Conservation (phyloP, 2,888 invertebrate genomes). For the Lepetodrilus schrolli region DNA sequence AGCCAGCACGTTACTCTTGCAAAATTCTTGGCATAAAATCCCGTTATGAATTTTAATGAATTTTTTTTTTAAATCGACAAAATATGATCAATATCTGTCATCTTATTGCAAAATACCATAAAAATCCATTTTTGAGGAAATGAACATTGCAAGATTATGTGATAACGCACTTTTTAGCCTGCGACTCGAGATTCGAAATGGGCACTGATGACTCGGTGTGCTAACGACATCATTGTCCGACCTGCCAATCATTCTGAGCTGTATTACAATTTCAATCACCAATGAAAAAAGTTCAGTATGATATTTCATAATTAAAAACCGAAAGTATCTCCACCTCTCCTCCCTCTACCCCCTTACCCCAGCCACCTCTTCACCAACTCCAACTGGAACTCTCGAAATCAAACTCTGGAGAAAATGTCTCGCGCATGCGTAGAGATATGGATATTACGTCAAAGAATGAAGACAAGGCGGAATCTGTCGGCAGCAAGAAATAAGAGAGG, state of each 20-base stretch:
- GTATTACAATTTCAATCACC: conserved; percentile 18
- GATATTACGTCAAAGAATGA: conserved; percentile 9
- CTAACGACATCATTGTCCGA: conserved; percentile 23
- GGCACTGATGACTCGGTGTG: background rate
- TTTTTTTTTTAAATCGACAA: conserved; percentile 5
- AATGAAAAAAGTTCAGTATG: conserved; percentile 19
- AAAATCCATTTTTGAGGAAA: conserved; percentile 24
- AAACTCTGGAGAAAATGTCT: background rate
- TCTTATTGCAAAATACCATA: conserved; percentile 25
- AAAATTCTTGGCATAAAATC: conserved; percentile 13
- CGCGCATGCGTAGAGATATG: conserved; percentile 17
- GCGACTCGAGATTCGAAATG: conserved; percentile 19
- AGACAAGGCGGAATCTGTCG: background rate
- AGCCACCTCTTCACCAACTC: background rate
- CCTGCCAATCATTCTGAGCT: conserved; percentile 21
- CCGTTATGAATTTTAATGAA: conserved; percentile 18
- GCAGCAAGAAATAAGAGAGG: background rate
- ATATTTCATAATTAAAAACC: conserved; percentile 26
- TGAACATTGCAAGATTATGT: conserved; percentile 23
- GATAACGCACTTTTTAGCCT: conserved; percentile 11
- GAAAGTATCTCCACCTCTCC: conserved; percentile 13
- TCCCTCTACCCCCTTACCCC: background rate
- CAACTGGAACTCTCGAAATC: too few relatives aligned
- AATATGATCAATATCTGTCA: conserved; percentile 22
- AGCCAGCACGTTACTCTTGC: too few relatives aligned